Evolutionary conservation across 2,888 invertebrate species (phyloP).

Genomic region (Callyntrura guangdongensis): DNA sequence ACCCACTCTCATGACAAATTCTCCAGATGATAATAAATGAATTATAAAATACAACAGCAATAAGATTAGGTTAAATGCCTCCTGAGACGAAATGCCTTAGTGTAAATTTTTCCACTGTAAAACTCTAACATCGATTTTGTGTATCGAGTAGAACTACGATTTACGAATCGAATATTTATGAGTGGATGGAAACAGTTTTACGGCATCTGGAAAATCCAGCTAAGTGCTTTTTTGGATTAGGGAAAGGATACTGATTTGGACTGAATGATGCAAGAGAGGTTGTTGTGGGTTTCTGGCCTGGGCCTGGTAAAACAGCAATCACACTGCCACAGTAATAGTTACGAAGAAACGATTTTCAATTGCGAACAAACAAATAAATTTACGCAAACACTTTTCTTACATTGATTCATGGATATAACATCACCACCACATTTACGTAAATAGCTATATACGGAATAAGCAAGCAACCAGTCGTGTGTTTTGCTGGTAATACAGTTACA

Average conservation of each 20-base stretch:
- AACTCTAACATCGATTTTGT: not conserved
- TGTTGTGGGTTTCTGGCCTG: slow-evolving; percentile 17
- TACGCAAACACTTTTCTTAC: slow-evolving; percentile 10
- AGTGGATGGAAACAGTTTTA: not conserved
- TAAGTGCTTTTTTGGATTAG: slow-evolving; percentile 26
- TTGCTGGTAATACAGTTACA: not conserved
- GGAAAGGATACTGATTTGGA: not conserved
- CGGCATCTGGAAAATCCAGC: slow-evolving; percentile 51
- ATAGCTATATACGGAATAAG: not conserved
- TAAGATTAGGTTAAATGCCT: slow-evolving; percentile 5
- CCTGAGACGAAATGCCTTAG: not conserved
- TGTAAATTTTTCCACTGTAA: slow-evolving; percentile 31
- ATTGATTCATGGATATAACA: not conserved
- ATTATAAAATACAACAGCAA: not conserved
- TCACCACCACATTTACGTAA: not conserved
- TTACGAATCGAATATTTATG: not conserved
- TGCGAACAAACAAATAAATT: not conserved
- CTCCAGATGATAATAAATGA: slow-evolving; percentile 12
- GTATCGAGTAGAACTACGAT: no score
- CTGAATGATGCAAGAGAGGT: not conserved
- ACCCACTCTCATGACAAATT: not conserved
- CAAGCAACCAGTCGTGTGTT: not conserved
- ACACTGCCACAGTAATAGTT: not conserved
- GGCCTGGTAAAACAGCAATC: not conserved
- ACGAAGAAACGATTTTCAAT: not conserved